Conservation (phyloP, 2,113 vertebrate genomes). For the Oreocharis arfaki region DNA sequence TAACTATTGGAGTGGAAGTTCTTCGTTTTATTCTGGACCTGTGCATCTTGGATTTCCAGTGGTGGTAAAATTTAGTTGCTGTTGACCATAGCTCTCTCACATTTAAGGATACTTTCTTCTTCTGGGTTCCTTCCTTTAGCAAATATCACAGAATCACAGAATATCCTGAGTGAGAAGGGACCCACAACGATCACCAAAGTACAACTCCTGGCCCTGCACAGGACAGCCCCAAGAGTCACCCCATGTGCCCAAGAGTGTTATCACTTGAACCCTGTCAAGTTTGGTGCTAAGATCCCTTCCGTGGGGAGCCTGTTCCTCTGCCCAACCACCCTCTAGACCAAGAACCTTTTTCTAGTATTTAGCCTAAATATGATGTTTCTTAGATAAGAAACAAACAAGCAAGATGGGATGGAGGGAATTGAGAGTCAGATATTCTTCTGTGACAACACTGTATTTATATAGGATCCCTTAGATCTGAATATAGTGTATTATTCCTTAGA, state of each 20-base stretch:
- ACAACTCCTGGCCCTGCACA: neutral
- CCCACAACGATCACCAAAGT: neutral
- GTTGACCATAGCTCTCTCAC: neutral
- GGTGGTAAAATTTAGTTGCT: neutral
- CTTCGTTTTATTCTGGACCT: neutral
- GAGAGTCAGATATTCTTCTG: neutral
- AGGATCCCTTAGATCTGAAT: neutral
- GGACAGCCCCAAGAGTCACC: neutral
- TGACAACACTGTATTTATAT: neutral
- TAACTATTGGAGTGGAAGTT: neutral
- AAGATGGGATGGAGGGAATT: neutral
- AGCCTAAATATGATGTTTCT: neutral
- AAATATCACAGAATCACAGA: neutral
- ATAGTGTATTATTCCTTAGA: neutral
- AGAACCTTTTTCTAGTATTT: neutral
- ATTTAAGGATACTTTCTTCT: neutral
- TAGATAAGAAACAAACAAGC: neutral
- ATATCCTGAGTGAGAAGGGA: neutral
- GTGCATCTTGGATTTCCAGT: neutral
- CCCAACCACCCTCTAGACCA: accelerated
- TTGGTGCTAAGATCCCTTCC: neutral
- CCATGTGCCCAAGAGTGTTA: accelerated
- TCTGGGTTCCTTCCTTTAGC: neutral
- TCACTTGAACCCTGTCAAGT: neutral
- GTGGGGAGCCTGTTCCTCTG: neutral